phyloP scores from a whole-genome alignment of 2,113 vertebrate species.

The Channa maculata region DNA sequence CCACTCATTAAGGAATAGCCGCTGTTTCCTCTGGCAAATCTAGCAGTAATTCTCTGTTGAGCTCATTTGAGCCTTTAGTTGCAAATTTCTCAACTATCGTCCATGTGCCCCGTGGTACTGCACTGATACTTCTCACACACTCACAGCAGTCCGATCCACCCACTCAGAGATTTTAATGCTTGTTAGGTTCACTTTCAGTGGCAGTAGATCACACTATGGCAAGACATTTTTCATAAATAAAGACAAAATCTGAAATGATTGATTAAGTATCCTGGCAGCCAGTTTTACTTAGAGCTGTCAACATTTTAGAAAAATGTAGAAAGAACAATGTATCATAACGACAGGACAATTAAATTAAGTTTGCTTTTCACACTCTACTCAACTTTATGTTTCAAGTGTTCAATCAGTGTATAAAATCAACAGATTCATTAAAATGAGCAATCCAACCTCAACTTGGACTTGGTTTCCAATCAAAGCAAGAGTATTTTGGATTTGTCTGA shows the following conservation, averaged over 20 bases:
- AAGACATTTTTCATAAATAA: constrained; percentile 44
- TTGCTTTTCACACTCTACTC: background rate
- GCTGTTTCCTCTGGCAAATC: background rate
- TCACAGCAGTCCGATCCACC: constrained; percentile 13
- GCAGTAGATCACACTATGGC: background rate
- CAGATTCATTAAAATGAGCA: background rate
- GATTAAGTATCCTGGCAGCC: constrained; percentile 24
- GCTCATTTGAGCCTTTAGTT: constrained; percentile 41
- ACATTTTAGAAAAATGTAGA: background rate
- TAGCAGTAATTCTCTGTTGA: constrained; percentile 17
- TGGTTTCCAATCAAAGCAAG: constrained; percentile 19
- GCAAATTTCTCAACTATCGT: background rate
- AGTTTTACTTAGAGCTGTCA: constrained; percentile 7
- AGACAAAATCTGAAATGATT: constrained; percentile 14
- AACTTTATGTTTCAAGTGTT: background rate
- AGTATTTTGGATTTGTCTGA: constrained; percentile 9
- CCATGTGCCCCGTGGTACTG: background rate
- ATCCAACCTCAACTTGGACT: background rate
- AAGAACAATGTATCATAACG: background rate
- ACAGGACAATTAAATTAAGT: background rate
- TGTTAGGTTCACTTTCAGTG: constrained; percentile 29
- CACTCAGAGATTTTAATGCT: constrained; percentile 25
- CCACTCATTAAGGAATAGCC: background rate
- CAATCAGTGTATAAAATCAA: constrained; percentile 4
- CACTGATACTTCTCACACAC: constrained; percentile 23